A percentile compares a stretch with the other conserved stretches of the same genome.
Evolutionary conservation across 1,140 invertebrate genomes (phyloP).

Genomic region (Aphaenogaster ashmeadi): DNA sequence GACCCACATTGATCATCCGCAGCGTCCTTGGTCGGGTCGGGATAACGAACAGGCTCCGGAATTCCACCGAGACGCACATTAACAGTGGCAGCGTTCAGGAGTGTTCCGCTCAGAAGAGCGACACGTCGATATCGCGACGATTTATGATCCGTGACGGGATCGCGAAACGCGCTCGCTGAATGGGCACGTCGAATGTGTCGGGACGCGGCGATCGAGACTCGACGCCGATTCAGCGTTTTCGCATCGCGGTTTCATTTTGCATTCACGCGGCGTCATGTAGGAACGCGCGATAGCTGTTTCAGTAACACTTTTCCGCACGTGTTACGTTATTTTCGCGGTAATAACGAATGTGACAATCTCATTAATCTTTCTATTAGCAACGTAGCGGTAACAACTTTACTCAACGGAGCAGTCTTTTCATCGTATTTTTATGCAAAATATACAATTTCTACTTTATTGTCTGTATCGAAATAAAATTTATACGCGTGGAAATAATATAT

Average conservation of each 20-base stretch:
- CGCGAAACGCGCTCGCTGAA: constrained; percentile 33
- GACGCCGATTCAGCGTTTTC: constrained; percentile 52
- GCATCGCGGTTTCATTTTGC: constrained; percentile 8
- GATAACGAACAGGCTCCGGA: constrained; percentile 54
- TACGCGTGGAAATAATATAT: constrained; percentile 2
- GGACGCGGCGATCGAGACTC: constrained; percentile 3
- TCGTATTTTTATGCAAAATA: neutral
- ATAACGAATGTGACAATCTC: constrained; percentile 24
- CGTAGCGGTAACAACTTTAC: neutral
- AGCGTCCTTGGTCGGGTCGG: constrained; percentile 43
- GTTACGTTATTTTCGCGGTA: constrained; percentile 14
- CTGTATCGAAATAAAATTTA: neutral
- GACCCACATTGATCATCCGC: constrained; percentile 73
- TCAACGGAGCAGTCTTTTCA: neutral
- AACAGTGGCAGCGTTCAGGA: constrained; percentile 40
- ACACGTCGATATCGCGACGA: constrained; percentile 51
- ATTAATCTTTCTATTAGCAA: constrained; percentile 10
- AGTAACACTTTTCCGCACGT: constrained; percentile 1
- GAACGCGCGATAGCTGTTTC: constrained; percentile 28
- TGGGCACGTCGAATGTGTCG: constrained; percentile 27
- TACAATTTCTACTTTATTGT: neutral
- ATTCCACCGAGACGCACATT: constrained; percentile 46
- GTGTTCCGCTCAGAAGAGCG: constrained; percentile 29
- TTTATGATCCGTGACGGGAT: constrained; percentile 55
- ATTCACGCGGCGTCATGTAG: constrained; percentile 50